A percentile compares a stretch with the other conserved stretches of the same genome.
Evolutionary conservation across 2,797 vertebrate species (phyloP).

Genomic region (Squalus acanthias): DNA sequence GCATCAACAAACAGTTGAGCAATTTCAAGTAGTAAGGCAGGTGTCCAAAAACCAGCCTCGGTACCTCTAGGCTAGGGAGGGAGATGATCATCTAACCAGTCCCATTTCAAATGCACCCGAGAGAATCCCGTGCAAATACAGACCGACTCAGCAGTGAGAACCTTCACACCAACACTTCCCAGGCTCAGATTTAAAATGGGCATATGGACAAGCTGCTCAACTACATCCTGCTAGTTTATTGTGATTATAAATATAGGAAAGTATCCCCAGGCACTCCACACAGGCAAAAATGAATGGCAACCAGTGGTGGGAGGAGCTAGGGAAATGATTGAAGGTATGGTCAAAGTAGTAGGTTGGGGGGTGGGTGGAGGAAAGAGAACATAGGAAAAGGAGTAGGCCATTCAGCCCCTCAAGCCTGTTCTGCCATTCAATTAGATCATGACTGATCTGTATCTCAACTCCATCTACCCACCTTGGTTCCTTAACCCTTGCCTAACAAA

Average conservation of each 20-base stretch:
- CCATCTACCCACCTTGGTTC: not conserved
- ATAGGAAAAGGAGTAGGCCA: not conserved
- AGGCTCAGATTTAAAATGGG: not conserved
- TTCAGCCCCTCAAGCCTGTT: not conserved
- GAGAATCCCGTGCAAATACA: not conserved
- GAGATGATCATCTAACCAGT: too few species aligned
- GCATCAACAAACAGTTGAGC: not conserved
- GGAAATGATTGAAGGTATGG: not conserved
- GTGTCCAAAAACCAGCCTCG: not conserved
- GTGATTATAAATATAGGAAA: not conserved
- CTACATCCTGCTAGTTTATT: not conserved
- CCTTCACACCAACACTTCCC: not conserved
- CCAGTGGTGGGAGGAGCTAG: not conserved
- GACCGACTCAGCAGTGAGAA: not conserved
- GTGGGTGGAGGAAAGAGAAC: too few species aligned
- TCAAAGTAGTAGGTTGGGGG: not conserved
- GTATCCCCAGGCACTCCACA: too few species aligned
- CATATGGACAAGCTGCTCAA: not conserved
- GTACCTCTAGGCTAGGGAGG: too few species aligned
- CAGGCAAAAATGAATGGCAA: not conserved
- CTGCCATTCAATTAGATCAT: not conserved
- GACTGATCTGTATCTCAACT: too few species aligned
- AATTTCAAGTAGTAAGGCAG: not conserved
- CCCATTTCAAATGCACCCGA: too few species aligned
- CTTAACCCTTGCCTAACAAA: not conserved